phyloP scores from a whole-genome alignment of 2,888 invertebrate genomes.

The Saturnia pavonia region DNA sequence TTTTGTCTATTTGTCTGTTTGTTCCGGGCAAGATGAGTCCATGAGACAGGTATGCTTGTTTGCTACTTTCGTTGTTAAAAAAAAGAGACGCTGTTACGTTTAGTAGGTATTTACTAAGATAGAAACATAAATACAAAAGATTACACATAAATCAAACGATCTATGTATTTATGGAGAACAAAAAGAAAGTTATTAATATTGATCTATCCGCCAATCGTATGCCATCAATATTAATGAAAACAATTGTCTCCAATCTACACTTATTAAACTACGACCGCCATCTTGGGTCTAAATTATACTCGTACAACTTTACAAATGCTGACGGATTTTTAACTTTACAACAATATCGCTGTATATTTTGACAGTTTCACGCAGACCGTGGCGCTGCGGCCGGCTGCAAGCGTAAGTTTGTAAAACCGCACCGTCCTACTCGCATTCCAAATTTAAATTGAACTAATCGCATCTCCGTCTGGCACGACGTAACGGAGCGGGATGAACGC shows the following conservation, averaged over 20 bases:
- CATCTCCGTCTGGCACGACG: constrained; percentile 27
- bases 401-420: constrained; percentile 14
- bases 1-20: too few relatives aligned
- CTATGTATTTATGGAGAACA: neutral
- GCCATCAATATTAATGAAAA: constrained; percentile 37
- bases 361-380: neutral
- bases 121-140: neutral
- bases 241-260: constrained; percentile 41
- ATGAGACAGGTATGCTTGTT: too few relatives aligned
- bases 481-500: constrained; percentile 26
- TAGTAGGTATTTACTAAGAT: neutral
- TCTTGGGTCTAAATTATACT: constrained; percentile 31
- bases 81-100: too few relatives aligned
- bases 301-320: constrained; percentile 7
- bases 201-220: constrained; percentile 33
- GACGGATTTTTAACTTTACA: neutral
- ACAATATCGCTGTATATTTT: neutral
- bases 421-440: constrained; percentile 29
- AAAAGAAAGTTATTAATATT: constrained; percentile 29
- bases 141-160: constrained; percentile 1
- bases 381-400: constrained; percentile 15
- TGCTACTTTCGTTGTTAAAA: too few relatives aligned
- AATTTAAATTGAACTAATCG: constrained; percentile 34
- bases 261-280: constrained; percentile 38
- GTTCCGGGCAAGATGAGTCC: too few relatives aligned